A percentile compares a stretch with the other conserved stretches of the same genome.
Conservation (phyloP, 2,797 vertebrate species). For the Carcharodon carcharias region DNA sequence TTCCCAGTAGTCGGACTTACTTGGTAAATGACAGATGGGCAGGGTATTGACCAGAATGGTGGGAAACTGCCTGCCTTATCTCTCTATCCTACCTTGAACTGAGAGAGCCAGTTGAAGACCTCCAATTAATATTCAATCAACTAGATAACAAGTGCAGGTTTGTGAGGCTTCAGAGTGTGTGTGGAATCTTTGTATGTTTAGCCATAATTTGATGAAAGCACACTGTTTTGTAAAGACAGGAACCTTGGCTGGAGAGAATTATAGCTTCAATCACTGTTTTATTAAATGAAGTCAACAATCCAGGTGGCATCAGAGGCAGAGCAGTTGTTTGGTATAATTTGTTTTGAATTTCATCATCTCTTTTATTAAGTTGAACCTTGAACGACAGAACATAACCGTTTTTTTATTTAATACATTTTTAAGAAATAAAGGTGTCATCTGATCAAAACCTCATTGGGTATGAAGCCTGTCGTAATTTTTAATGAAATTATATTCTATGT, state of each 20-base stretch:
- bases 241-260: conserved; percentile 30
- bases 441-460: background rate
- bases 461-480: background rate
- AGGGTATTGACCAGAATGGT: conserved; percentile 20
- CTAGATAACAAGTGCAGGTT: conserved; percentile 1
- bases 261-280: conserved; percentile 29
- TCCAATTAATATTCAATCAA: conserved; percentile 35
- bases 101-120: conserved; percentile 11
- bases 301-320: conserved; percentile 1
- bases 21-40: conserved; percentile 17
- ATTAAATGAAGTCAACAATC: conserved; percentile 25
- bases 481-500: background rate
- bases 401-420: background rate
- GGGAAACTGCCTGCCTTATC: conserved; percentile 35
- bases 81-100: conserved; percentile 30
- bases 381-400: background rate
- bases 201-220: background rate
- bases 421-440: background rate
- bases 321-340: conserved; percentile 13
- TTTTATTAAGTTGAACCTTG: conserved; percentile 31
- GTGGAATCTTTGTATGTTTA: background rate
- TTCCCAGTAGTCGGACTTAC: background rate
- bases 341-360: conserved; percentile 10
- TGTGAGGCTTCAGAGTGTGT: background rate
- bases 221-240: background rate